Base-by-base conservation (phyloP, 2,888 invertebrate species). In the Scaptodrosophila latifasciaeformis region DNA sequence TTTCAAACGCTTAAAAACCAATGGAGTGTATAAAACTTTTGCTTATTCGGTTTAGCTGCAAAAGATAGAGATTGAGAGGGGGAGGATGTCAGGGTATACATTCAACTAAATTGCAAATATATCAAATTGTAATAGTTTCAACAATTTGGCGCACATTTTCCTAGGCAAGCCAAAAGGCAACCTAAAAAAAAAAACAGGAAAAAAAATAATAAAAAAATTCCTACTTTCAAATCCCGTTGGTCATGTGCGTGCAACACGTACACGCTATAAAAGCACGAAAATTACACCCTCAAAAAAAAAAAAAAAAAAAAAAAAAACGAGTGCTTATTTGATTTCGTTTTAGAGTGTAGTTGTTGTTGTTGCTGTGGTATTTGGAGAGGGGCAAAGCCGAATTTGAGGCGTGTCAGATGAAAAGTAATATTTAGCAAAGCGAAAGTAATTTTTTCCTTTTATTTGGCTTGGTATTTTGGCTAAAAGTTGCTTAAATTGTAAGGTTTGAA, bases 61-160 rank as follows among this genome's bases (percentile, higher is more conserved):
- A 6, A 27, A 27, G 9, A 5, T 27, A 6, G 27, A 9, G 27
- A 6, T 5, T 9, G 27, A 7, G 24, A 24, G 24, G 4, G 3
- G 24, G 24, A 3, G 24, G 24, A 3, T 3, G 24, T 5, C 24
- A 3, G 24, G 24, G 34, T 70, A 58, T 69, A 67, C 59, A 71
- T 71, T 72, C 70, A 72, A 65, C 67, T 62, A 69, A 71, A 71
- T 71, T 72, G 70, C 74, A 59, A 67, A 69, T 71, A 71, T 72
- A 71, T 71, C 70, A 71, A 72, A 69, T 66, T 70, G 70, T 72
- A 71, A 71, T 71, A 71, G 70, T 71, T 70, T 71, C 53, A 69
- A 72, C 59, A 64, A 72, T 69, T 69, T 70, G 54, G 68, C 66
- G 59, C 69, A 67, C 69, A 71, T 71, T 70, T 70, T 21, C 29